Evolutionary conservation across 2,797 vertebrate genomes (phyloP), one percentile per base, ranked within the genome.

Genomic region (Clarias laeviceps): DNA sequence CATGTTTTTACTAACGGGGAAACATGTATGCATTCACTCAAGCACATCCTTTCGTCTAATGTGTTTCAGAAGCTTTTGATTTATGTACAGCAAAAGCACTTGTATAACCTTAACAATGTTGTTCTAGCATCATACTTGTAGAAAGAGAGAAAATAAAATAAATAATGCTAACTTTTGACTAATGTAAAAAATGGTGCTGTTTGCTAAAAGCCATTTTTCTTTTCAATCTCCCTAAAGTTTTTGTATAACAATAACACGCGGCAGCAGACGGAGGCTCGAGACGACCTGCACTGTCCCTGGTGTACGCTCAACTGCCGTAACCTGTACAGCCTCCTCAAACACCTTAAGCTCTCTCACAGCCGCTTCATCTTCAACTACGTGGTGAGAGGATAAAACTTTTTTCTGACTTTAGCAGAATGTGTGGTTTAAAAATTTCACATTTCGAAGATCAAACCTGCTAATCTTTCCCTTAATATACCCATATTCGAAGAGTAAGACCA

Each of bases 321-420:
- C 88, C 97, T 99, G 64, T 99, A 99, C 92, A 99, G 98, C 91
- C 96, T 99, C 90, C 97, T 99, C 65, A 99, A 99, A 89, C 98
- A 99, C 94, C 97, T 99, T 85, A 99, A 99, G 88, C 97, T 99
- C 81, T 99, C 98, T 90, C 98, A 99, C 91, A 99, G 97, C 90
- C 96, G 98, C 89, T 99, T 99, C 94, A 98, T 99, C 92, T 99
- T 99, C 93, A 99, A 97, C 94, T 99, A 99, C 65, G 97, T 99
- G 94, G 98, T 99, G 92, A 96, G 97, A 92, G 96, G 97, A 11
- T 65, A 24, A 11, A 22, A 20, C 2, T 4, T 12, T 54, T 57
- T 34, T 40, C 3, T 27, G 27, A 22, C n/a, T 9, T n/a, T 76
- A 20, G 4, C 20, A 37, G 14, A 1, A 14, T 62, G 37, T n/a